Conservation (phyloP, 2,888 invertebrate genomes). For the Bembecia ichneumoniformis region DNA sequence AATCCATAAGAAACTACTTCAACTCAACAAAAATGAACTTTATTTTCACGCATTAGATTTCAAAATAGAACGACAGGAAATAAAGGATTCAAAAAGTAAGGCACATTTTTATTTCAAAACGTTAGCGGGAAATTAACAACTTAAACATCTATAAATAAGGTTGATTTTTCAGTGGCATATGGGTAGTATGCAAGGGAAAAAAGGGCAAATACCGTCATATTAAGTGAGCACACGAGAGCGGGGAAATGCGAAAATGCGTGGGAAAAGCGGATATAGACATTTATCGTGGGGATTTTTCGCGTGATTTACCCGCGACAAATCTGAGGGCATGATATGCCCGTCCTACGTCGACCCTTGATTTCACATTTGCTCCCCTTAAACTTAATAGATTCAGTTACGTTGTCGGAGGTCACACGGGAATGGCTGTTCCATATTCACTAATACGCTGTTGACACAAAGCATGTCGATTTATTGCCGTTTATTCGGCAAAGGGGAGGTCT, state of each 20-base stretch:
- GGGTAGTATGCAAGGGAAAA: conserved; percentile 35
- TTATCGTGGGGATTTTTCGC: conserved; percentile 70
- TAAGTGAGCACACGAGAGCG: conserved; percentile 69
- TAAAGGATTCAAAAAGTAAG: conserved; percentile 38
- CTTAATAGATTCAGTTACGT: conserved; percentile 4
- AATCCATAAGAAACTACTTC: conserved; percentile 13
- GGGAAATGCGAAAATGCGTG: conserved; percentile 70
- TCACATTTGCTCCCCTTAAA: conserved; percentile 7
- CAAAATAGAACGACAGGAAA: not conserved
- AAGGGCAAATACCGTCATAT: conserved; percentile 69
- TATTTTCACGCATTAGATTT: not conserved
- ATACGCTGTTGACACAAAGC: conserved; percentile 63
- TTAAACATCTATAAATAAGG: conserved; percentile 7
- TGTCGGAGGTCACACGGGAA: conserved; percentile 17
- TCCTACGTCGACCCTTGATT: conserved; percentile 26
- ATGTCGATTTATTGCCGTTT: conserved; percentile 63
- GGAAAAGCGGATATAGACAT: conserved; percentile 72
- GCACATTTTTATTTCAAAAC: conserved; percentile 38
- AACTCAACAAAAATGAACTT: conserved; percentile 1
- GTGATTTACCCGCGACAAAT: conserved; percentile 68
- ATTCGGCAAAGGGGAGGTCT: conserved; percentile 51
- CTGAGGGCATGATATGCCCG: conserved; percentile 50
- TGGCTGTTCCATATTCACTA: conserved; percentile 48
- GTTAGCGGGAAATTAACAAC: not conserved
- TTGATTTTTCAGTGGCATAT: conserved; percentile 12